Evolutionary conservation across 2,888 invertebrate genomes (phyloP).

Genomic region (Drosophila subsilvestris): DNA sequence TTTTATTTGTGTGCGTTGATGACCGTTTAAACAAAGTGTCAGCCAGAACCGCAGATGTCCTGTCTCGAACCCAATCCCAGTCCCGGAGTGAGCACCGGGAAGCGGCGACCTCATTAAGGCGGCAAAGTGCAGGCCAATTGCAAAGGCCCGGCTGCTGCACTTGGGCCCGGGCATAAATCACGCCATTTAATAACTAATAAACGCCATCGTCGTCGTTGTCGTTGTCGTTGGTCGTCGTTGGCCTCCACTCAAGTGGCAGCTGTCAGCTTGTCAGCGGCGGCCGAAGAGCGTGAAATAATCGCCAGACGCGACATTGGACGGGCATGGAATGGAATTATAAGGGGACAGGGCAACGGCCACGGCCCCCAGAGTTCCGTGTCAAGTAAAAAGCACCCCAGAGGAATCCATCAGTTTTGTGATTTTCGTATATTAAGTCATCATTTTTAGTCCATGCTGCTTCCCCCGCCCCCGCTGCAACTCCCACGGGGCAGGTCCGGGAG

Average conservation of each 20-base stretch:
- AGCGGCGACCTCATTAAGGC: constrained; percentile 62
- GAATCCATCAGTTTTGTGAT: constrained; percentile 75
- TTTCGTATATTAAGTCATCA: constrained; percentile 74
- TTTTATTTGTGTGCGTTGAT: background rate
- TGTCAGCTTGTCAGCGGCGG: constrained; percentile 77
- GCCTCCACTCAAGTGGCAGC: constrained; percentile 80
- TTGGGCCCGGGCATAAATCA: constrained; percentile 63
- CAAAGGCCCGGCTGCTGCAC: constrained; percentile 24
- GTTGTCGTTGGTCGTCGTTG: constrained; percentile 15
- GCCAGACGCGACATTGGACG: constrained; percentile 22
- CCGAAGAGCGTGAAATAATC: constrained; percentile 80
- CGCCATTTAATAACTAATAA: constrained; percentile 76
- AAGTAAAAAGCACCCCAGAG: constrained; percentile 72
- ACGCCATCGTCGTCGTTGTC: constrained; percentile 44
- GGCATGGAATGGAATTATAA: background rate
- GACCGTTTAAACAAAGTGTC: background rate
- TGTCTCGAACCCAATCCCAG: constrained; percentile 11
- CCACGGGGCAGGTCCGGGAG: constrained; percentile 20
- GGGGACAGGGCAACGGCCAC: constrained; percentile 13
- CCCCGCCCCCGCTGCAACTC: constrained; percentile 9
- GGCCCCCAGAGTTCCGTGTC: constrained; percentile 45
- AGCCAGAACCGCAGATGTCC: constrained; percentile 27
- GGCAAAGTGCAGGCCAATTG: constrained; percentile 56
- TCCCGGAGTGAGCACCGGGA: constrained; percentile 2
- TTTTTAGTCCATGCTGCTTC: constrained; percentile 53